These are phyloP conservation scores for Pelecanus crispus DNA, from an alignment of 2,113 vertebrate species.

Conservation along the genomic window DNA sequence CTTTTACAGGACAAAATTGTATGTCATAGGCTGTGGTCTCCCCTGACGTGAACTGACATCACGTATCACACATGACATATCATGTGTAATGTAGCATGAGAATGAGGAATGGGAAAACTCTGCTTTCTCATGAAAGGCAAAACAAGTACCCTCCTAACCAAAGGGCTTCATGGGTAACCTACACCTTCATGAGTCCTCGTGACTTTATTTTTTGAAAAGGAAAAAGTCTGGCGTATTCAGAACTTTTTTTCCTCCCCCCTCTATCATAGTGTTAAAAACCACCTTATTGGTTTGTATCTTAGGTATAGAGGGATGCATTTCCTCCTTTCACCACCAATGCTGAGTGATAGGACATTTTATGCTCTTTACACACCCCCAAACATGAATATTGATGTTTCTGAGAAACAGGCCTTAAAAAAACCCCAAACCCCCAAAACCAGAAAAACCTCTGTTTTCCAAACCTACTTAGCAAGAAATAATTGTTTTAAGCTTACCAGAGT, in stretches of 20 bases:
- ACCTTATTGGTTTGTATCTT: not conserved
- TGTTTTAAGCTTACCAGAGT: not conserved
- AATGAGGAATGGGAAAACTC: not conserved
- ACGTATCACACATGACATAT: accelerated
- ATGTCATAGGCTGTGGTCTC: not conserved
- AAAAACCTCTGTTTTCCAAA: not conserved
- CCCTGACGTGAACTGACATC: not conserved
- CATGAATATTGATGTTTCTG: not conserved
- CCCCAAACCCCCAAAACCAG: not conserved
- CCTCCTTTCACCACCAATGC: not conserved
- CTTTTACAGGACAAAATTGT: not conserved
- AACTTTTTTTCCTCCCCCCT: not conserved
- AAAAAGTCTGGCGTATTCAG: not conserved
- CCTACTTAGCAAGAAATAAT: not conserved
- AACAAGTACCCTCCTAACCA: not conserved
- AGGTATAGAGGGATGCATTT: not conserved
- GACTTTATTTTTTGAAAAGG: not conserved
- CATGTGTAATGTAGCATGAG: accelerated
- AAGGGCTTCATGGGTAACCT: not conserved
- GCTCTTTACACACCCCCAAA: not conserved
- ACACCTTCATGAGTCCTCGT: not conserved
- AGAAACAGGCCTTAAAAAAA: not conserved
- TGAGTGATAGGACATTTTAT: not conserved
- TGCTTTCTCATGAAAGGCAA: not conserved
- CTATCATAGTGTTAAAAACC: not conserved